phyloP scores from a whole-genome alignment of 2,888 invertebrate species.

The Caenorhabditis becei region DNA sequence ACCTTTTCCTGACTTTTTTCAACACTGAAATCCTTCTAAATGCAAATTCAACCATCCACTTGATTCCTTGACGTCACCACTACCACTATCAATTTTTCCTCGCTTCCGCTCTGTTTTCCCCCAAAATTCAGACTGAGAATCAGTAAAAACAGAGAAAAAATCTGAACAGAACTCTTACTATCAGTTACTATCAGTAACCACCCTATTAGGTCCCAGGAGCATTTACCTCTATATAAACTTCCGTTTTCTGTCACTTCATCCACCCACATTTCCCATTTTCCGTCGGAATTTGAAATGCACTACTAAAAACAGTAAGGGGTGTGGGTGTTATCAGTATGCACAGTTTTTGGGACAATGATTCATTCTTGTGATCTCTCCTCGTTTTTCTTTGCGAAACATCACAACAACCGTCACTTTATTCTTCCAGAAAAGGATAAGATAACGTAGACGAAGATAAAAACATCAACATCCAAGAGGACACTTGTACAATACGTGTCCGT shows the following conservation, averaged over 20 bases:
- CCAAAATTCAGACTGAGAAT: not conserved
- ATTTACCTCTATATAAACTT: not conserved
- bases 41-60: conserved; percentile 28
- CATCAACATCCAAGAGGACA: conserved; percentile 35
- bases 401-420: conserved; percentile 32
- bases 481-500: conserved; percentile 49
- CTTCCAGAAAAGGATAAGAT: conserved; percentile 36
- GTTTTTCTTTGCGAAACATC: conserved; percentile 9
- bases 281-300: conserved; percentile 4
- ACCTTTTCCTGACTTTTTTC: conserved; percentile 10
- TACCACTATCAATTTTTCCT: not conserved
- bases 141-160: not conserved
- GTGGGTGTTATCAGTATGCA: not conserved
- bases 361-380: conserved; percentile 35
- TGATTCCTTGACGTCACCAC: conserved; percentile 21
- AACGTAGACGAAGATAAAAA: conserved; percentile 9
- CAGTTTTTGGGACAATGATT: conserved; percentile 25
- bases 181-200: conserved; percentile 2
- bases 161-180: not conserved
- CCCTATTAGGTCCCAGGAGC: not conserved
- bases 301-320: not conserved
- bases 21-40: conserved; percentile 46
- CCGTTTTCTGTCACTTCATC: not conserved
- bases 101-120: not conserved
- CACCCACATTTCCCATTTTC: not conserved